Percentiles rank a stretch among this genome's conserved stretches.
Conservation (phyloP, 2,888 invertebrate genomes). For the Tipula unca region DNA sequence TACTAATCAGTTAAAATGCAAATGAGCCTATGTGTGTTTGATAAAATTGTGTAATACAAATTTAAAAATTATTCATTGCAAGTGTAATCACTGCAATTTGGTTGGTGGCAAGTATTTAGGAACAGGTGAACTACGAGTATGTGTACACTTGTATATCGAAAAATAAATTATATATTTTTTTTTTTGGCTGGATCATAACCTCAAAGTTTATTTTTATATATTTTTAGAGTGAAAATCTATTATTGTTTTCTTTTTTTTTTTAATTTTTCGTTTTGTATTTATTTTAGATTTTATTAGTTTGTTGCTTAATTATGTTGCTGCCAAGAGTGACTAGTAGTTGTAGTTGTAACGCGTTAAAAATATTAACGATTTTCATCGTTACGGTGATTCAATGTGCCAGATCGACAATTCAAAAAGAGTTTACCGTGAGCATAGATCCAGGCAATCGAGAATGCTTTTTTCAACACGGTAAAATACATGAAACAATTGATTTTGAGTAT, state of each 20-base stretch:
- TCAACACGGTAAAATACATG: conserved; percentile 52
- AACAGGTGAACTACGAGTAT: background rate
- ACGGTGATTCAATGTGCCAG: background rate
- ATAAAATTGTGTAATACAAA: background rate
- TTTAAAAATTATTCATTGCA: background rate
- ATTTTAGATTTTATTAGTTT: background rate
- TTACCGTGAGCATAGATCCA: conserved; percentile 62
- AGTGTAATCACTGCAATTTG: background rate
- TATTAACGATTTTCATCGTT: background rate
- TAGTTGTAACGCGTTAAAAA: background rate
- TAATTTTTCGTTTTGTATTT: background rate
- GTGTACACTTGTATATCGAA: background rate
- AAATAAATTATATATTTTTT: no score
- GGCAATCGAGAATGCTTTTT: conserved; percentile 70
- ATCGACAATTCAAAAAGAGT: background rate
- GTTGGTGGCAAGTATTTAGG: background rate
- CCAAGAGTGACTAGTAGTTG: background rate
- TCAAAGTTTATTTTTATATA: conserved; percentile 2
- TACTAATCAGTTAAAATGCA: background rate
- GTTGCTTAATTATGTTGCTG: background rate
- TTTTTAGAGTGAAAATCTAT: background rate
- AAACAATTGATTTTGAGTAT: conserved; percentile 70
- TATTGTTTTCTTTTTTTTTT: background rate
- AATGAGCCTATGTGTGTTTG: background rate
- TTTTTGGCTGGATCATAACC: background rate